A percentile compares a stretch with the other conserved stretches of the same genome.
These are phyloP conservation scores for Parnassius glacialis DNA, from an alignment of 2,888 invertebrate species.

Conservation along the genomic window DNA sequence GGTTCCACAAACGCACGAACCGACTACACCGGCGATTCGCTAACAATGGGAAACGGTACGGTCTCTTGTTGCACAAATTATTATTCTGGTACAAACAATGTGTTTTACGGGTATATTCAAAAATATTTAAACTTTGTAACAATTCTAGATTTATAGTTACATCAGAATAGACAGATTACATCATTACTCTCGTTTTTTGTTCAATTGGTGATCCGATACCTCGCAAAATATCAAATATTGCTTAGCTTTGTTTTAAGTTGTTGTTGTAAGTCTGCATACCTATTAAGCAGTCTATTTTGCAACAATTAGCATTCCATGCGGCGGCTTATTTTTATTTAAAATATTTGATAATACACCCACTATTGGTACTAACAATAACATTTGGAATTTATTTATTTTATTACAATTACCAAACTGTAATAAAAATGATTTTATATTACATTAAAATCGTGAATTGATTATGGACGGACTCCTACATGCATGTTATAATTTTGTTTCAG, in stretches of 20 bases:
- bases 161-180: slow-evolving; percentile 12
- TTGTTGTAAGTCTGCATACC: slow-evolving; percentile 56
- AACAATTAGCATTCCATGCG: slow-evolving; percentile 32
- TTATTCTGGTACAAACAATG: slow-evolving; percentile 33
- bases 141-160: no score
- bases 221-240: slow-evolving; percentile 58
- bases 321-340: no score
- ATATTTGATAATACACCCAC: no score
- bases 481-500: slow-evolving; percentile 50
- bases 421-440: no score
- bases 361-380: no score
- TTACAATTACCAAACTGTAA: no score
- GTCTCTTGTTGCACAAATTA: slow-evolving; percentile 36
- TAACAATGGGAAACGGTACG: slow-evolving; percentile 73
- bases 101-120: slow-evolving; percentile 35
- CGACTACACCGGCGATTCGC: slow-evolving; percentile 63
- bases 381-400: no score
- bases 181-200: slow-evolving; percentile 38
- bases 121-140: slow-evolving; percentile 1
- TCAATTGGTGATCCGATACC: slow-evolving; percentile 53
- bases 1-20: slow-evolving; percentile 67
- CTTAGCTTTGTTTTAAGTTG: slow-evolving; percentile 48
- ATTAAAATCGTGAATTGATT: no score
- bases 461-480: no score
- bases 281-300: slow-evolving; percentile 59